Percentiles rank a stretch among this genome's conserved stretches.
These are phyloP conservation scores for Rugalucina vietnamica DNA, from an alignment of 2,888 invertebrate genomes.

Conservation along the genomic window DNA sequence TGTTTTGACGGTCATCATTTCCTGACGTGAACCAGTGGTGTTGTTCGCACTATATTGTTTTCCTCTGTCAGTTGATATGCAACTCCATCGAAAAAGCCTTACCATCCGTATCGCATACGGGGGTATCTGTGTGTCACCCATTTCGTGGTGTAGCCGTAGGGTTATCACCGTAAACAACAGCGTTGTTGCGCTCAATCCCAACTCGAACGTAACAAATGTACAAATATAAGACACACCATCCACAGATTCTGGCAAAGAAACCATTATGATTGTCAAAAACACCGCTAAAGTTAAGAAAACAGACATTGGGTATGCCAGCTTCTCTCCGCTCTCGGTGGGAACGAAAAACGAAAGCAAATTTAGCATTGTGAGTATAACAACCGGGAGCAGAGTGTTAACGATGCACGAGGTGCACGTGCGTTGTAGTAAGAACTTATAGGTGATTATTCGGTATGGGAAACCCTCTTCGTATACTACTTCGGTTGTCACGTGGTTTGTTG, in stretches of 20 bases:
- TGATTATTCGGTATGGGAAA: slow-evolving; percentile 14
- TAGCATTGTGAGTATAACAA: slow-evolving; percentile 29
- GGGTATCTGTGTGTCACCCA: neutral
- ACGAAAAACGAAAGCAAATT: slow-evolving; percentile 46
- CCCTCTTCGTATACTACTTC: neutral
- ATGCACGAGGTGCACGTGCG: slow-evolving; percentile 37
- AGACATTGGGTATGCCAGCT: slow-evolving; percentile 43
- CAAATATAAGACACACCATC: slow-evolving; percentile 49
- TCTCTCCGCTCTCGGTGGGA: slow-evolving; percentile 48
- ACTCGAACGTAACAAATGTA: slow-evolving; percentile 40
- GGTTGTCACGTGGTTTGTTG: slow-evolving; percentile 13
- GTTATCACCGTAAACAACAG: slow-evolving; percentile 25
- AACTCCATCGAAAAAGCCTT: slow-evolving; percentile 8
- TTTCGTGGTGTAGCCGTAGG: slow-evolving; percentile 5
- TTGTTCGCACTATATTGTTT: neutral
- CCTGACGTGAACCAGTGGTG: neutral
- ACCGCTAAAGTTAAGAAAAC: slow-evolving; percentile 47
- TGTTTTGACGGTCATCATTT: neutral
- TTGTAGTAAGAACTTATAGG: slow-evolving; percentile 26
- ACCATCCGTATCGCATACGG: neutral
- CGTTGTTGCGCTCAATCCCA: slow-evolving; percentile 25
- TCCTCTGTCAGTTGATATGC: neutral
- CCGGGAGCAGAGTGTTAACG: slow-evolving; percentile 37
- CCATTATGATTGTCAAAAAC: slow-evolving; percentile 45
- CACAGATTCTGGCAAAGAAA: slow-evolving; percentile 44